Evolutionary conservation across 2,888 invertebrate genomes (phyloP).

Genomic region (Trichopoda pennipes): DNA sequence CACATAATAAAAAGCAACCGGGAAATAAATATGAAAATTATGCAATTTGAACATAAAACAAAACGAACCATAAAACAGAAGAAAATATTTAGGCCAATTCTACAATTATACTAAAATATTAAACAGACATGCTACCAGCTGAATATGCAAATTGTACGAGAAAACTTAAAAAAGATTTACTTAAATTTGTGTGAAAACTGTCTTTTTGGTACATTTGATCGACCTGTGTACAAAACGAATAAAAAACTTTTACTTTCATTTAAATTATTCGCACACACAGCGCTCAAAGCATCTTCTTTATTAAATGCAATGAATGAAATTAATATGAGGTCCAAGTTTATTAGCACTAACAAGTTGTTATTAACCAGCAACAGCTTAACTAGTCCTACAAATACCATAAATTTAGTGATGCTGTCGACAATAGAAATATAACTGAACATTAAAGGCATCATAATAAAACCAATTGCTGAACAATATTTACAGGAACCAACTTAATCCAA

Average conservation of each 20-base stretch:
- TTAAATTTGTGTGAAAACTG: neutral
- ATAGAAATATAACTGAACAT: neutral
- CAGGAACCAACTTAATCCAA: conserved; percentile 41
- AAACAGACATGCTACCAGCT: too few relatives aligned
- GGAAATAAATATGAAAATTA: conserved; percentile 37
- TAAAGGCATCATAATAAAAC: conserved; percentile 21
- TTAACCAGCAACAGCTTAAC: conserved; percentile 22
- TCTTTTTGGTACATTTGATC: conserved; percentile 4
- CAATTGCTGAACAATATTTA: neutral
- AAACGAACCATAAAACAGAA: neutral
- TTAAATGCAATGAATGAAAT: neutral
- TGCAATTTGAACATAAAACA: conserved; percentile 19
- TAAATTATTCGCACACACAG: conserved; percentile 55
- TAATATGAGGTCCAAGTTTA: conserved; percentile 54
- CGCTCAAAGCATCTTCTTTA: conserved; percentile 59
- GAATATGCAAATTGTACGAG: neutral
- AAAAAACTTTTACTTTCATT: conserved; percentile 58
- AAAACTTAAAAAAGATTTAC: neutral
- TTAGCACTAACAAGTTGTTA: conserved; percentile 41
- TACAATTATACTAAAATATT: neutral
- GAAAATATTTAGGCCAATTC: conserved; percentile 25
- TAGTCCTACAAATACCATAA: neutral
- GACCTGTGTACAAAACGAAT: conserved; percentile 6
- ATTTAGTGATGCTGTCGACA: conserved; percentile 20
- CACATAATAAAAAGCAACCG: conserved; percentile 24